These are phyloP conservation scores for Myrmophylax atrothorax DNA, from an alignment of 2,113 vertebrate genomes.

Conservation along the genomic window DNA sequence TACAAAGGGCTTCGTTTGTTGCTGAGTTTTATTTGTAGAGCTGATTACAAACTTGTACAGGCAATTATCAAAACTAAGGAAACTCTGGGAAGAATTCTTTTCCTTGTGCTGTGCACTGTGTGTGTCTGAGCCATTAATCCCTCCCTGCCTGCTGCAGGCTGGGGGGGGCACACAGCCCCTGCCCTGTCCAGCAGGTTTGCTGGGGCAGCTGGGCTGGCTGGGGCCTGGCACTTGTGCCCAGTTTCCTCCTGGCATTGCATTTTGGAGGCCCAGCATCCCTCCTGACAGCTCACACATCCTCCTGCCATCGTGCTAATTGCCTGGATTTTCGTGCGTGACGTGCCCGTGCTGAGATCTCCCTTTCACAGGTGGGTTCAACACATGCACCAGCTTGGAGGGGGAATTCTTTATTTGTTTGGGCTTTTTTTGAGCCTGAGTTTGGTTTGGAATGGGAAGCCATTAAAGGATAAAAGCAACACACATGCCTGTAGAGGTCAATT, in stretches of 20 bases:
- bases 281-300: neutral
- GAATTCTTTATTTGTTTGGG: neutral
- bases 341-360: neutral
- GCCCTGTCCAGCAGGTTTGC: fast-evolving
- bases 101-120: neutral
- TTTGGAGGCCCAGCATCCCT: neutral
- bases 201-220: neutral
- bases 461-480: constrained; percentile 56
- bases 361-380: neutral
- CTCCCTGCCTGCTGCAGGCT: neutral
- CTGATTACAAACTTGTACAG: neutral
- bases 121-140: fast-evolving
- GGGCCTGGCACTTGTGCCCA: neutral
- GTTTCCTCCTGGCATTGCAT: neutral
- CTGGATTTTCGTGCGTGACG: neutral
- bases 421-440: constrained; percentile 6
- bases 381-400: neutral
- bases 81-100: neutral
- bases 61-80: neutral
- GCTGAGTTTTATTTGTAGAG: neutral
- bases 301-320: neutral
- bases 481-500: constrained; percentile 71
- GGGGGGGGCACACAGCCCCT: neutral
- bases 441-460: constrained; percentile 61
- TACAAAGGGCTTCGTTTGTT: neutral